Base-by-base conservation (phyloP, 2,797 vertebrate genomes). In the Alfaro cultratus region DNA sequence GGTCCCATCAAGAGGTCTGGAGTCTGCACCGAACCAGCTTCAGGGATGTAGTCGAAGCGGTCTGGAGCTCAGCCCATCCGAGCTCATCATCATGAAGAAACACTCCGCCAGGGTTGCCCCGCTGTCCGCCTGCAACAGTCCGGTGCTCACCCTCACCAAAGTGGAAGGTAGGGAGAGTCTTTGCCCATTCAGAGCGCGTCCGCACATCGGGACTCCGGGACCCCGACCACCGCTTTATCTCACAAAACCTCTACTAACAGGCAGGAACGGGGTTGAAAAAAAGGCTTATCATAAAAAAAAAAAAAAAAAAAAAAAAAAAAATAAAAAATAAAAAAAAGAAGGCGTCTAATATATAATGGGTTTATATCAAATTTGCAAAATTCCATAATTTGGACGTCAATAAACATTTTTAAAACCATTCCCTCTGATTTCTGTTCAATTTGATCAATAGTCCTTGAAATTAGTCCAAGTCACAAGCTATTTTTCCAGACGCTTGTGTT, bases 131-230 rank as follows among this genome's bases (percentile, higher is more conserved):
- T 99, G 98, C 96, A 97, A 98, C 96, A 99, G 97, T 80, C 98
- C 98, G 83, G 98, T 99, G 82, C 97, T 99, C 94, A 98, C 97
- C 93, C 97, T 99, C 94, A 98, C 97, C 95, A 98, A 97, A 96
- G 97, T 98, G 95, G 97, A 99, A 98, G 98, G 98, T 99, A 97
- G 93, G 86, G 68, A 49, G 51, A 82, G 79, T 88, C 82, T 47
- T 21, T 13, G 0, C 77, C 31, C 31, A 1, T 74, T 11, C 10
- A 23, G 76, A 47, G 53, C 73, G 74, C 36, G 34, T 53, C 67
- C n/a, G 62, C 4, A 71, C 68, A 67, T 34, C 15, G 64, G 79
- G 60, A 73, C 72, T 73, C 72, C 72, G 26, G 67, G 23, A 70
- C 67, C 18, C 64, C 64, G 18, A 41, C 16, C 23, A 41, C 10